phyloP scores from a whole-genome alignment of 1,140 invertebrate species.

The Megalopta genalis region DNA sequence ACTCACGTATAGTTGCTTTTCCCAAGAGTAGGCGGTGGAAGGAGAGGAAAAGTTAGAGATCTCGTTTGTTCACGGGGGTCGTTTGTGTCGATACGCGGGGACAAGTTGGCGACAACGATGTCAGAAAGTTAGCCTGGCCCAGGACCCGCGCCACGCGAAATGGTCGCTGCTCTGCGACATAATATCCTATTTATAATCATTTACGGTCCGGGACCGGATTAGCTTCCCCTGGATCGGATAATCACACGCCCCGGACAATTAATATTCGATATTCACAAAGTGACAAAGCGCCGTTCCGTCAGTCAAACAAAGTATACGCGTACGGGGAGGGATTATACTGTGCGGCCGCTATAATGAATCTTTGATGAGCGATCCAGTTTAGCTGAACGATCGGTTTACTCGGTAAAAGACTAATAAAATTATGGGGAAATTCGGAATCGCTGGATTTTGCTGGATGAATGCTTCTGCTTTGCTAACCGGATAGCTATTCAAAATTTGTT shows the following conservation, averaged over 20 bases:
- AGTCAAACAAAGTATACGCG: neutral
- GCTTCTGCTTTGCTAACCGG: too few relatives aligned
- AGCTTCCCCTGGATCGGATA: conserved; percentile 14
- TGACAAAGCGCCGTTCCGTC: conserved; percentile 30
- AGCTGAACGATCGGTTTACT: neutral
- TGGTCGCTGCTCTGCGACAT: neutral
- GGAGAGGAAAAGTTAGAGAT: conserved; percentile 32
- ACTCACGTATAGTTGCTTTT: conserved; percentile 40
- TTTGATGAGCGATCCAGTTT: conserved; percentile 12
- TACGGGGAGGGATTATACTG: conserved; percentile 16
- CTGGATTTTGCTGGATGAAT: too few relatives aligned
- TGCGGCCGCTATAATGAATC: conserved; percentile 5
- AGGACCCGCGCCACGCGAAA: neutral
- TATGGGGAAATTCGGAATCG: too few relatives aligned
- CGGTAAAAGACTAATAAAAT: neutral
- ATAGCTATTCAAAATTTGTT: too few relatives aligned
- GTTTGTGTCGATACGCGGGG: neutral
- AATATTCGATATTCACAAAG: conserved; percentile 45
- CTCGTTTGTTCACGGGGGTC: conserved; percentile 20
- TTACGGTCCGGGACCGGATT: conserved; percentile 25
- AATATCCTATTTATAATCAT: conserved; percentile 49
- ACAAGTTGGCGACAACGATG: neutral
- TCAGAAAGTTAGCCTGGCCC: neutral
- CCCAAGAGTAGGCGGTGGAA: neutral
- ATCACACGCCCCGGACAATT: conserved; percentile 33